Evolutionary conservation across 1,140 invertebrate species (phyloP).

Genomic region (Apis cerana): DNA sequence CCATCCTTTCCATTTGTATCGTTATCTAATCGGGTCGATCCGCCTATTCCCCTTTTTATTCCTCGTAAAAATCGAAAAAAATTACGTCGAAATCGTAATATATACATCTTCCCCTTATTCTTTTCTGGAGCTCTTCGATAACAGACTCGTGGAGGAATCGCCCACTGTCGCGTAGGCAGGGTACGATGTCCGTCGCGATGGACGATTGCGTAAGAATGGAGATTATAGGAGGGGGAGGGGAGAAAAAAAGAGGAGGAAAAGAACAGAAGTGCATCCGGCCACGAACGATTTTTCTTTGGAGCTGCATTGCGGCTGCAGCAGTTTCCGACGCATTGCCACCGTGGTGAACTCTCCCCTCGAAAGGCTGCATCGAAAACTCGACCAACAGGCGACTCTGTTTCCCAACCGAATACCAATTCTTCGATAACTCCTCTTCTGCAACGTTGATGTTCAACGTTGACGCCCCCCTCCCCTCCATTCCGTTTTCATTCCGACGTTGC

Average conservation of each 20-base stretch:
- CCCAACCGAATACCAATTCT: not conserved
- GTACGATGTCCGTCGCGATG: no score
- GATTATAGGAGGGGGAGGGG: no score
- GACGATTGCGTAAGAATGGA: not conserved
- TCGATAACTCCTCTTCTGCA: not conserved
- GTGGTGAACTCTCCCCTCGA: slow-evolving; percentile 46
- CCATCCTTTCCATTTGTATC: not conserved
- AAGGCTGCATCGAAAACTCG: slow-evolving; percentile 44
- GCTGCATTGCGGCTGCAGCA: slow-evolving; percentile 74
- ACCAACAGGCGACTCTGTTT: not conserved
- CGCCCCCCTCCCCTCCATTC: no score
- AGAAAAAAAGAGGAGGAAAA: not conserved
- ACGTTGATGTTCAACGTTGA: no score
- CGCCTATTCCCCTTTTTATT: not conserved
- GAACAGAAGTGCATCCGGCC: slow-evolving; percentile 21
- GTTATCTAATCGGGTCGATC: slow-evolving; percentile 47
- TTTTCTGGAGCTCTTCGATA: not conserved
- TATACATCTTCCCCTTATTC: no score
- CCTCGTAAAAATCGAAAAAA: not conserved
- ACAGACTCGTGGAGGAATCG: not conserved
- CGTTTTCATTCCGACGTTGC: no score
- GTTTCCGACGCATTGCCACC: slow-evolving; percentile 68
- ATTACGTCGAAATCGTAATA: not conserved
- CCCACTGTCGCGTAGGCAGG: no score
- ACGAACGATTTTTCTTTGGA: slow-evolving; percentile 60